Evolutionary conservation across 1,140 invertebrate genomes (phyloP).

Genomic region (Goniozus legneri): DNA sequence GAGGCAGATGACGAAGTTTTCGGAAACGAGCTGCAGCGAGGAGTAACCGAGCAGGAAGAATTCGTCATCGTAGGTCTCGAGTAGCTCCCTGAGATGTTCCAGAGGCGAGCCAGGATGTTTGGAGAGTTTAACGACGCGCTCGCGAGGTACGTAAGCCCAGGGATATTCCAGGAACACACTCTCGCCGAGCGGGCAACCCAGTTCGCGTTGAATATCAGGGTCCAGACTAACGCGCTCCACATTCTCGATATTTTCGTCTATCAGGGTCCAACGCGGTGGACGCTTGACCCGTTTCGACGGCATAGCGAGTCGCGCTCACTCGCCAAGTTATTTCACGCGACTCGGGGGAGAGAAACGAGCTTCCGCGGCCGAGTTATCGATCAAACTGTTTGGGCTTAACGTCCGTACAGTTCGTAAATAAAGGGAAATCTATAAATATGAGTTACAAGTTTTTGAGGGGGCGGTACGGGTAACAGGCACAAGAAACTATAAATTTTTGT

Average conservation of each 20-base stretch:
- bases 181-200: constrained; percentile 37
- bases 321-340: not conserved
- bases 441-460: too few species aligned
- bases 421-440: too few species aligned
- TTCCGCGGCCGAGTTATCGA: too few species aligned
- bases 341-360: not conserved
- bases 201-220: constrained; percentile 22
- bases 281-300: constrained; percentile 19
- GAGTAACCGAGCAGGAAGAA: constrained; percentile 67
- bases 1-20: constrained; percentile 66
- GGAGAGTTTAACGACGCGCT: constrained; percentile 48
- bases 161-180: constrained; percentile 67
- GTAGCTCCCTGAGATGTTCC: constrained; percentile 43
- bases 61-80: constrained; percentile 53
- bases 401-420: too few species aligned
- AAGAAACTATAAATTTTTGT: too few species aligned
- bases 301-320: constrained; percentile 13
- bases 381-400: too few species aligned
- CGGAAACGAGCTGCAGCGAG: constrained; percentile 53
- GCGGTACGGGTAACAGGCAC: too few species aligned
- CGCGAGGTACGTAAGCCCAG: constrained; percentile 63
- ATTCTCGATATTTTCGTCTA: constrained; percentile 34
- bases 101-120: constrained; percentile 49
- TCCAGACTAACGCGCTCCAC: constrained; percentile 30
- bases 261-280: constrained; percentile 23